phyloP scores from a whole-genome alignment of 2,797 vertebrate species.

The Chanos chanos region DNA sequence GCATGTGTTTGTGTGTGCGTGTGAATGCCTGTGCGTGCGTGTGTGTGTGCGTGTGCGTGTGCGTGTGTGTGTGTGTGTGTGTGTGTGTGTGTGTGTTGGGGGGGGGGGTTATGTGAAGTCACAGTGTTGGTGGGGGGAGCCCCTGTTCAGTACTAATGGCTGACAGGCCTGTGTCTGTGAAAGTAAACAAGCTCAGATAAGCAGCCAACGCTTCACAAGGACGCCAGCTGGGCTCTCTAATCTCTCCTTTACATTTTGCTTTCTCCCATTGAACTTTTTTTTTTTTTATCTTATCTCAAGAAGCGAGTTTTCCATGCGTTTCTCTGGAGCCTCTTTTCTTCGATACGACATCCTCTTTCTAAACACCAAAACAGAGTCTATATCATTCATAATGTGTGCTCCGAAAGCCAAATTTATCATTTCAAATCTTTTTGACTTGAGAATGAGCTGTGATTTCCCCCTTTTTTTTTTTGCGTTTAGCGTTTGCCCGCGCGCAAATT shows the following conservation, averaged over 20 bases:
- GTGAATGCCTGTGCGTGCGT: slow-evolving; percentile 24
- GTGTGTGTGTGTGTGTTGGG: slow-evolving; percentile 28
- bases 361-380: slow-evolving; percentile 1
- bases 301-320: slow-evolving; percentile 70
- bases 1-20: slow-evolving; percentile 36
- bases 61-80: slow-evolving; percentile 34
- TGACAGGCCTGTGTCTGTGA: slow-evolving; percentile 52
- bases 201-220: slow-evolving; percentile 76
- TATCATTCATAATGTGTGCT: not conserved
- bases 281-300: slow-evolving; percentile 73
- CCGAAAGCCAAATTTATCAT: no score
- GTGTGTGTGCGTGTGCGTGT: slow-evolving; percentile 18
- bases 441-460: slow-evolving; percentile 8
- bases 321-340: slow-evolving; percentile 52
- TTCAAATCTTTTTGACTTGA: no score
- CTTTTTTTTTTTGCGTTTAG: no score
- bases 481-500: no score
- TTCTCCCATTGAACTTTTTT: slow-evolving; percentile 75
- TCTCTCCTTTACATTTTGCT: slow-evolving; percentile 78
- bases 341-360: slow-evolving; percentile 33
- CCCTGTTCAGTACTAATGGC: slow-evolving; percentile 69
- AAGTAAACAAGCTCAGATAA: slow-evolving; percentile 80
- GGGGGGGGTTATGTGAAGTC: slow-evolving; percentile 29
- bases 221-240: slow-evolving; percentile 78
- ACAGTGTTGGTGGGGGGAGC: slow-evolving; percentile 15